A percentile compares a stretch with the other conserved stretches of the same genome.
Evolutionary conservation across 2,113 vertebrate genomes (phyloP).

Genomic region (Brachypteracias leptosomus): DNA sequence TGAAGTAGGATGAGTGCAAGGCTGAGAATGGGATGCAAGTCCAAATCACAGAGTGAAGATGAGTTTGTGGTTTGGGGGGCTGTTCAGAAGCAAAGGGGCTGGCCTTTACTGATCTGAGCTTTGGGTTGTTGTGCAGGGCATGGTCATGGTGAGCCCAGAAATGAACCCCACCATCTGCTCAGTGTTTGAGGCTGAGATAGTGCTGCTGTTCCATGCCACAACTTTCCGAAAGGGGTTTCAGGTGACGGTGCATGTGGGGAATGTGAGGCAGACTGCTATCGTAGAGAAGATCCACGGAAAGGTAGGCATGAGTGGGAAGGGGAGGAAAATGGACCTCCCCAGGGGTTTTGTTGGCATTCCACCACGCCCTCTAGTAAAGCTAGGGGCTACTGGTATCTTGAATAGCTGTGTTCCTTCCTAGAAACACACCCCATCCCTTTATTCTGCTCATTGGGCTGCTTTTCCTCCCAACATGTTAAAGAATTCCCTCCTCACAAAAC

Average conservation of each 20-base stretch:
- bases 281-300: slow-evolving; percentile 94
- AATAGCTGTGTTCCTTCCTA: background rate
- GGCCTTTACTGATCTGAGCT: background rate
- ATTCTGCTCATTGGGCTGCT: background rate
- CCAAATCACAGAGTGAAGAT: background rate
- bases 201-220: slow-evolving; percentile 94
- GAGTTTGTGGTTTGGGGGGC: background rate
- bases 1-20: background rate
- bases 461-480: background rate
- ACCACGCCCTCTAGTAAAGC: background rate
- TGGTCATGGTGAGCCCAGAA: slow-evolving; percentile 98
- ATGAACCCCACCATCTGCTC: slow-evolving; percentile 98
- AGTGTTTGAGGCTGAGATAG: slow-evolving; percentile 95
- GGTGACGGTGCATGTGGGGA: slow-evolving; percentile 95
- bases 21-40: background rate
- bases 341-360: background rate
- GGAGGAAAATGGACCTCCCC: background rate
- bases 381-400: background rate
- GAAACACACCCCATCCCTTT: background rate
- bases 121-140: slow-evolving; percentile 79
- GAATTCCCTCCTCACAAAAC: background rate
- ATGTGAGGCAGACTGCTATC: slow-evolving; percentile 92
- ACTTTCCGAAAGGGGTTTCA: slow-evolving; percentile 98
- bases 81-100: background rate
- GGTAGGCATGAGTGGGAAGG: slow-evolving; percentile 73